These are phyloP conservation scores for Iphiclides podalirius DNA, from an alignment of 2,888 invertebrate species.

Conservation along the genomic window DNA sequence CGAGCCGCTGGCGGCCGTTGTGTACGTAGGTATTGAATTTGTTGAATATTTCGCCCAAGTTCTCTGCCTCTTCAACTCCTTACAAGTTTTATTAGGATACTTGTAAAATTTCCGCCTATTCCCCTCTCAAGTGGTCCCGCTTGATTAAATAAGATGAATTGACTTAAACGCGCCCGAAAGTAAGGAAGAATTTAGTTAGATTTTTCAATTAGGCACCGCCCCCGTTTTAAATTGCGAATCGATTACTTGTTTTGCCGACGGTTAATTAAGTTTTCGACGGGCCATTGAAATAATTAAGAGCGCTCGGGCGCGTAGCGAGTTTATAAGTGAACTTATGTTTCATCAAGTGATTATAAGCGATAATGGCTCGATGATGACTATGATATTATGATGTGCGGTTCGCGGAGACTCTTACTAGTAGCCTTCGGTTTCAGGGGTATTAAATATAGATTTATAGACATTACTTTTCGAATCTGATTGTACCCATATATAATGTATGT, in stretches of 20 bases:
- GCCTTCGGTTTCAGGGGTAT: no score
- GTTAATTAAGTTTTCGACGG: conserved; percentile 37
- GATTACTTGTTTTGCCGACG: conserved; percentile 37
- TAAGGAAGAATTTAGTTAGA: conserved; percentile 37
- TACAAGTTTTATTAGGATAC: conserved; percentile 77
- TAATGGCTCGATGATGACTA: neutral
- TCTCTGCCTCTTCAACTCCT: conserved; percentile 55
- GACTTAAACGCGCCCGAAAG: conserved; percentile 54
- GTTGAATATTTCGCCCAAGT: conserved; percentile 66
- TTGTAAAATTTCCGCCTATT: conserved; percentile 76
- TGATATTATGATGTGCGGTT: neutral
- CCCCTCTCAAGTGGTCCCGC: conserved; percentile 65
- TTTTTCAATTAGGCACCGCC: conserved; percentile 41
- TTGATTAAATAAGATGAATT: conserved; percentile 78
- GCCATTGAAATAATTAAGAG: conserved; percentile 38
- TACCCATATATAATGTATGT: no score
- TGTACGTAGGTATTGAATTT: conserved; percentile 55
- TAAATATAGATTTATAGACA: no score
- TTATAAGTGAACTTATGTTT: conserved; percentile 15
- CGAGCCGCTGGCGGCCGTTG: conserved; percentile 23
- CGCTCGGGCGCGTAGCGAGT: conserved; percentile 22
- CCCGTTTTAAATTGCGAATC: conserved; percentile 33
- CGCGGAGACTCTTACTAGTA: no score
- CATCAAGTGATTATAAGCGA: conserved; percentile 5
- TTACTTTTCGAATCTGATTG: no score